Conservation (phyloP, 2,113 vertebrate genomes). For the Tauraco erythrolophus region DNA sequence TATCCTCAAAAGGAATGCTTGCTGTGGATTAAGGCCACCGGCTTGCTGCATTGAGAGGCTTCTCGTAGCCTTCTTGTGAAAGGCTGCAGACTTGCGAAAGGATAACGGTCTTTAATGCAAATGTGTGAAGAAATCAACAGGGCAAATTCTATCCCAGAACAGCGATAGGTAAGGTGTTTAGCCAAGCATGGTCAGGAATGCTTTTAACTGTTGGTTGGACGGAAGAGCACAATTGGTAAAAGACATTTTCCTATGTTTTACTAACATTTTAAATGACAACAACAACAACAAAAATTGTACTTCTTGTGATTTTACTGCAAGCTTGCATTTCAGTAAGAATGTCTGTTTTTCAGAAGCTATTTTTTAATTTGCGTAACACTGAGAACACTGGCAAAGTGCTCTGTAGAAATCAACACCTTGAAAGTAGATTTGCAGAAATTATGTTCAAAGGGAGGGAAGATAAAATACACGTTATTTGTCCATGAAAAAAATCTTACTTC, state of each 20-base stretch:
- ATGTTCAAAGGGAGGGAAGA: neutral
- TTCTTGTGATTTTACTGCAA: neutral
- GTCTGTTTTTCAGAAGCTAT: neutral
- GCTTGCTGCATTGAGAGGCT: neutral
- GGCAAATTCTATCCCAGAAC: neutral
- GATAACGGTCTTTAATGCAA: neutral
- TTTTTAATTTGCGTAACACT: neutral
- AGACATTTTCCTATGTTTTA: neutral
- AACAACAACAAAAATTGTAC: no score
- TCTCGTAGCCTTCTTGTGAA: neutral
- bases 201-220: neutral
- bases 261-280: neutral
- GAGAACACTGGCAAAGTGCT: neutral
- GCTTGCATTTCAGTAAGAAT: neutral
- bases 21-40: neutral
- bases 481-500: neutral
- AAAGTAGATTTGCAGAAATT: neutral
- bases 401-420: neutral
- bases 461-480: neutral
- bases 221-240: neutral
- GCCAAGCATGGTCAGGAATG: neutral
- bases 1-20: neutral
- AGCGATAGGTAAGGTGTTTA: neutral
- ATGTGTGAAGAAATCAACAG: neutral
- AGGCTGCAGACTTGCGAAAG: neutral